Evolutionary conservation across 2,888 invertebrate species (phyloP), one percentile per base, ranked within the genome.

Genomic region (Oscheius sp.): DNA sequence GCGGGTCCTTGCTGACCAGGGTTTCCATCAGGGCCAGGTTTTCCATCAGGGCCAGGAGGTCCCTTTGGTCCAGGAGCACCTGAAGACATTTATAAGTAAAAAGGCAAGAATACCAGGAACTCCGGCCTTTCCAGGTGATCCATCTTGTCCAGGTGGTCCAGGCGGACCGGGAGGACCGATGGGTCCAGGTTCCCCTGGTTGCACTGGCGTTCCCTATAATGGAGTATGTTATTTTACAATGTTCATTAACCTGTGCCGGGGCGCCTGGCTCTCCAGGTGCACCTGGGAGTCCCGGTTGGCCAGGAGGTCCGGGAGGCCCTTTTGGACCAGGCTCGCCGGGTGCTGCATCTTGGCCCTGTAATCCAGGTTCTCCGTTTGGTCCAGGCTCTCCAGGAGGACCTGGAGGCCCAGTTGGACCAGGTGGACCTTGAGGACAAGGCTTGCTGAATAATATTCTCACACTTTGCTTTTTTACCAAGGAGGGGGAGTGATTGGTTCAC

Each of bases 401-500:
- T 20, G 67, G 66, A 12, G 32, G 38, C 32, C 75, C 75, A 14
- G 70, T 50, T 3, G 75, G 73, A 38, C 78, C 78, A 30, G 73
- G 67, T n/a, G 76, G 67, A 62, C 70, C 74, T 17, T 24, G 26
- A 6, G 56, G 69, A 71, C 74, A 76, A 8, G 70, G 74, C 24
- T 74, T 72, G 72, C n/a, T n/a, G n/a, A n/a, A n/a, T n/a, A n/a
- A n/a, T n/a, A n/a, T n/a, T n/a, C n/a, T n/a, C n/a, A n/a, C n/a
- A n/a, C n/a, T n/a, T n/a, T n/a, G n/a, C n/a, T n/a, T n/a, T n/a
- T n/a, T n/a, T n/a, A n/a, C n/a, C 66, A 61, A 22, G 72, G 73
- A 30, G 74, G 73, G 47, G 51, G 74, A 71, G 65, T 73, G 61
- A 80, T 69, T 47, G 75, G 73, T 65, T 78, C 80, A 74, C 81